phyloP scores from a whole-genome alignment of 2,113 vertebrate species.

The Scatophagus argus region DNA sequence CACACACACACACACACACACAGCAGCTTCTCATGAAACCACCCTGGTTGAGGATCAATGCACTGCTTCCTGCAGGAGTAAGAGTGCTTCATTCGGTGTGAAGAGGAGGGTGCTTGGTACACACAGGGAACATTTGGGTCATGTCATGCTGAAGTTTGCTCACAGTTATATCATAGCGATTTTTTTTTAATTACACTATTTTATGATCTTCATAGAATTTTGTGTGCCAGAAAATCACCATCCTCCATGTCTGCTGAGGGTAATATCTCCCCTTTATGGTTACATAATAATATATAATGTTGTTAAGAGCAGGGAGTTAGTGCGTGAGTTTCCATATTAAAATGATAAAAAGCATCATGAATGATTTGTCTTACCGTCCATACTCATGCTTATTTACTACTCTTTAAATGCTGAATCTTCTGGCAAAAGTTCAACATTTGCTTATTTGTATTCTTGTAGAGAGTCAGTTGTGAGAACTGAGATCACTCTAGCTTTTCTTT shows the following conservation, averaged over 20 bases:
- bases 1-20: conserved; percentile 9
- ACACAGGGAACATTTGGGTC: not conserved
- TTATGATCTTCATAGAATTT: not conserved
- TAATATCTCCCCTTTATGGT: not conserved
- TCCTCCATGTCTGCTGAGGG: not conserved
- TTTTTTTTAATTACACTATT: not conserved
- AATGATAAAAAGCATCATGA: not conserved
- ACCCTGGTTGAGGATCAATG: conserved; percentile 67
- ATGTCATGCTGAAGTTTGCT: conserved; percentile 12
- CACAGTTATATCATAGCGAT: not conserved
- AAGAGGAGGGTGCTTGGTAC: too few species aligned
- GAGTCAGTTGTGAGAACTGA: not conserved
- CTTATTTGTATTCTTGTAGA: not conserved
- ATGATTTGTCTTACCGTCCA: not conserved
- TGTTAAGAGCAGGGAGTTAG: not conserved
- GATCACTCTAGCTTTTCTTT: too few species aligned
- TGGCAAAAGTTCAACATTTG: not conserved
- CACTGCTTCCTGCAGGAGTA: conserved; percentile 53
- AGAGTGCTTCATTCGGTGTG: not conserved
- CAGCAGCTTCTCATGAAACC: conserved; percentile 52
- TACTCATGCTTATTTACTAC: not conserved
- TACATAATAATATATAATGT: not conserved
- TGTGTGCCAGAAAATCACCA: not conserved
- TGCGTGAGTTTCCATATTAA: not conserved
- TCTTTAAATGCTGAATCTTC: not conserved